Base-by-base conservation (phyloP, 2,113 vertebrate species). In the Rhinolophus ferrumequinum region DNA sequence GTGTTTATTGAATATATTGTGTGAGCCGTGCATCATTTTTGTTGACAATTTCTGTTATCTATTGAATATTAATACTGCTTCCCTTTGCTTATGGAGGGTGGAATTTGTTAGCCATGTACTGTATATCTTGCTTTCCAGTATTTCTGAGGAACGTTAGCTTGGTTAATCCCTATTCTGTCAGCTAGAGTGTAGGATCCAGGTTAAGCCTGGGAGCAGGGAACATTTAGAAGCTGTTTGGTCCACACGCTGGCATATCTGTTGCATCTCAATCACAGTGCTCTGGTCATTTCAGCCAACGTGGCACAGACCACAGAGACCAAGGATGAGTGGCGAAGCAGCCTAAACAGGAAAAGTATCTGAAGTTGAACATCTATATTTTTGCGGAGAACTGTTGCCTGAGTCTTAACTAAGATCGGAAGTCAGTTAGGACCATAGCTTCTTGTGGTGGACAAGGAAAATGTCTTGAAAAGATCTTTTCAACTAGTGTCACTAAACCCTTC, bases 101-200 rank as follows among this genome's bases (percentile, higher is more conserved):
- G 83, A 93, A 73, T 82, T 82, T 95, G 28, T 62, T 84, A 84
- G 56, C 33, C 38, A 35, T 22, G 26, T 72, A 76, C 22, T 96
- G 88, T 44, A 44, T 44, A 44, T 44, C 41, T 62, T 91, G 16
- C 38, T 64, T 90, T 77, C 75, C n/a, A 82, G 16, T 88, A 60
- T 64, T 72, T 12, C 9, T 81, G 79, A 95, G 54, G 28, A 52
- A 72, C 62, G 14, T 85, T 64, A 58, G 41, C 80, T 47, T 47
- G 21, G 62, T 69, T 64, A 47, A 8, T 56, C 18, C 44, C 47
- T 80, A 67, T 26, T 58, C 91, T 73, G 10, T 73, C 15, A 26
- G 12, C 15, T 79, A 58, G 56, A 83, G 19, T 64, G 56, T 60
- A 21, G 50, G 41, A 60, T 33, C 50, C 44, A 38, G 67, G 52